A percentile compares a stretch with the other conserved stretches of the same genome.
Conservation (phyloP, 2,113 vertebrate genomes). For the Cervus canadensis region DNA sequence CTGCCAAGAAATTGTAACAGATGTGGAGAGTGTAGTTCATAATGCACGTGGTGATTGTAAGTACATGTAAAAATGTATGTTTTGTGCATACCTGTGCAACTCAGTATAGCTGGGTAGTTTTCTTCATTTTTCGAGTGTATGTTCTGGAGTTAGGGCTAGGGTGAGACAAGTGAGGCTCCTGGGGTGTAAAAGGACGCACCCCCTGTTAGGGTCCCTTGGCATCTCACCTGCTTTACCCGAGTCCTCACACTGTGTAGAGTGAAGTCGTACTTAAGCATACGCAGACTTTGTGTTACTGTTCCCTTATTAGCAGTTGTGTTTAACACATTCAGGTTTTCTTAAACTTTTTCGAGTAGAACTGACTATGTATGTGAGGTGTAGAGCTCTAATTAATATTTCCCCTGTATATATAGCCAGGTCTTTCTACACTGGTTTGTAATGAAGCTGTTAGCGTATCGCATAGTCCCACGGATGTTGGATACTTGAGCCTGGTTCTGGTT, state of each 20-base stretch:
- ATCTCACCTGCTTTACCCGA: not conserved
- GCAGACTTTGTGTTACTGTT: not conserved
- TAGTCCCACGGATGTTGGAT: not conserved
- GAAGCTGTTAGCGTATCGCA: not conserved
- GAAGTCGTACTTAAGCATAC: not conserved
- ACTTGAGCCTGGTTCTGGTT: constrained; percentile 9
- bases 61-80: not conserved
- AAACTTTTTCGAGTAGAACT: not conserved
- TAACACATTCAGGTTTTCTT: not conserved
- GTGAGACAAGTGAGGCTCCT: not conserved
- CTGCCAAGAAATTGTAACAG: not conserved
- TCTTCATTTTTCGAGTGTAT: not conserved
- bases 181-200: not conserved
- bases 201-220: not conserved
- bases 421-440: not conserved
- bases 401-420: not conserved
- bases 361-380: not conserved
- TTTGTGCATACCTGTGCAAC: not conserved
- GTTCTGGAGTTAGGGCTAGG: not conserved
- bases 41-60: not conserved
- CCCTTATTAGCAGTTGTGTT: not conserved
- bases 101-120: not conserved
- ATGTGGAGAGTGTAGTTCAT: not conserved
- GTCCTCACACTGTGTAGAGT: not conserved
- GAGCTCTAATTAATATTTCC: not conserved